phyloP scores from a whole-genome alignment of 2,113 vertebrate genomes.

The Malurus melanocephalus region DNA sequence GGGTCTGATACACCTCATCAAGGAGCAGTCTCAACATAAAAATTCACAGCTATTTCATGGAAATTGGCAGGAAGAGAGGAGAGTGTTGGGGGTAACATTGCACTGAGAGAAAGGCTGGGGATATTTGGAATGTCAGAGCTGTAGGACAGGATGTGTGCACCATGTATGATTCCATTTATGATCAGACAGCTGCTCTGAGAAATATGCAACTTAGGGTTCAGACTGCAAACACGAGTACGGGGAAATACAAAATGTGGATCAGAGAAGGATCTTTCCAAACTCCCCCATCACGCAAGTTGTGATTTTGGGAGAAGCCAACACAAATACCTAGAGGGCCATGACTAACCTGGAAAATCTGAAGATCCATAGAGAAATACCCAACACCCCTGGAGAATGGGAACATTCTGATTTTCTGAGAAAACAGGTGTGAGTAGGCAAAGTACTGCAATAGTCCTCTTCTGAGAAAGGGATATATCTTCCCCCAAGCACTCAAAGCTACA shows the following conservation, averaged over 20 bases:
- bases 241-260: neutral
- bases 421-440: neutral
- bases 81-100: neutral
- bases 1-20: neutral
- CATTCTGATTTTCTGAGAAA: neutral
- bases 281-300: neutral
- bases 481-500: neutral
- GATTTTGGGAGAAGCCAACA: neutral
- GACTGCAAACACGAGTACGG: neutral
- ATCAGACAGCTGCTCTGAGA: neutral
- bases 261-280: neutral
- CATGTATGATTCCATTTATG: neutral
- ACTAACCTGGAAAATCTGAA: neutral
- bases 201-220: neutral
- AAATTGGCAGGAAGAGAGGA: neutral
- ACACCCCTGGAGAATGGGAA: neutral
- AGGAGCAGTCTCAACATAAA: neutral
- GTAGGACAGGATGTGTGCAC: neutral
- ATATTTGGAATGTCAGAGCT: neutral
- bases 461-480: neutral
- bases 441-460: neutral
- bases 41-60: neutral
- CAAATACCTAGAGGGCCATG: fast-evolving
- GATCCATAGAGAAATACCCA: neutral
- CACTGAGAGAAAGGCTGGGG: neutral